These are phyloP conservation scores for Ceuthmochares aereus DNA, from an alignment of 2,113 vertebrate species.

Conservation along the genomic window DNA sequence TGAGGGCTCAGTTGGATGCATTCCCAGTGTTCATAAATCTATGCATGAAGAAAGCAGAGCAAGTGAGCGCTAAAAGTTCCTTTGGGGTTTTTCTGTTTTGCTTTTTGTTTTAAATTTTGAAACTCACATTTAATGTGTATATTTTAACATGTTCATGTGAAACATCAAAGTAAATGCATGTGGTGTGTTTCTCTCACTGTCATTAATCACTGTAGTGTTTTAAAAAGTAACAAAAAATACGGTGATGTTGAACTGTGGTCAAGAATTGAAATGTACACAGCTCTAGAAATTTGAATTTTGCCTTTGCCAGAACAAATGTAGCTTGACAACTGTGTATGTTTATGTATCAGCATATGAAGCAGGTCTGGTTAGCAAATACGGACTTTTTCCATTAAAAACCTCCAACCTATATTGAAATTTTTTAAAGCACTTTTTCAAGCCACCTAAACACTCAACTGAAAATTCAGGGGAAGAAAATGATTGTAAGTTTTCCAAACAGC, in stretches of 20 bases:
- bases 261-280: constrained; percentile 53
- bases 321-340: constrained; percentile 40
- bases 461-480: neutral
- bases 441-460: neutral
- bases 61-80: constrained; percentile 30
- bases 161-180: constrained; percentile 64
- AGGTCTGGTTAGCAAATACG: neutral
- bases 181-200: constrained; percentile 49
- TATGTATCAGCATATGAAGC: constrained; percentile 39
- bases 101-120: constrained; percentile 60
- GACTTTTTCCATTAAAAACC: constrained; percentile 35
- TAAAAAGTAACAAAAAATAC: constrained; percentile 56
- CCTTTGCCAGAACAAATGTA: constrained; percentile 59
- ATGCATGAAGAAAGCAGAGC: constrained; percentile 15
- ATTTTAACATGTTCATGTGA: constrained; percentile 58
- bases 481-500: neutral
- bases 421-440: neutral
- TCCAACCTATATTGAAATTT: neutral
- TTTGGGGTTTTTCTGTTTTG: constrained; percentile 35
- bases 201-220: constrained; percentile 62
- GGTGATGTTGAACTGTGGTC: constrained; percentile 53
- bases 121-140: constrained; percentile 50
- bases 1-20: constrained; percentile 14
- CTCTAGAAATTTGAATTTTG: constrained; percentile 4
- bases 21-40: constrained; percentile 56